Percentiles rank a stretch among this genome's conserved stretches.
phyloP scores from a whole-genome alignment of 2,888 invertebrate species.

The Drosophila infuscata region DNA sequence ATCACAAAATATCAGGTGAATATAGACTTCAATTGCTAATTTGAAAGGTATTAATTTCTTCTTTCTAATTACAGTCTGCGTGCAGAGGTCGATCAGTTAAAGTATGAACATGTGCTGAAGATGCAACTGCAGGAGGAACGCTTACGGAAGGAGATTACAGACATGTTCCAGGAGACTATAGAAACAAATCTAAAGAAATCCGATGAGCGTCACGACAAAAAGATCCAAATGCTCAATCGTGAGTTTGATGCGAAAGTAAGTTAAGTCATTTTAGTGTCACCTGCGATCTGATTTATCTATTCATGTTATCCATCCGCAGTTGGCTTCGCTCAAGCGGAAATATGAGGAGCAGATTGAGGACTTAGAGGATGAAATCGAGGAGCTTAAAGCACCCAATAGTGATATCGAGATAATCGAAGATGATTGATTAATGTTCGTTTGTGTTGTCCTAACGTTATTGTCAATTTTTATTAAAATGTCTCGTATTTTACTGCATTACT shows the following conservation, averaged over 20 bases:
- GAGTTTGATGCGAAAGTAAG: slow-evolving; percentile 76
- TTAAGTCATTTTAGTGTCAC: too few species aligned
- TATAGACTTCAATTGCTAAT: neutral
- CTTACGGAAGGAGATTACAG: slow-evolving; percentile 79
- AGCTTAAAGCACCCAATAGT: slow-evolving; percentile 34
- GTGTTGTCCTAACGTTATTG: slow-evolving; percentile 9
- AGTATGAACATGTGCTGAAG: slow-evolving; percentile 53
- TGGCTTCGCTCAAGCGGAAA: slow-evolving; percentile 58
- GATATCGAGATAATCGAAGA: slow-evolving; percentile 64
- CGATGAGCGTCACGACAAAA: slow-evolving; percentile 64
- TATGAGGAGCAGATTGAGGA: slow-evolving; percentile 68
- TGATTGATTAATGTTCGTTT: slow-evolving; percentile 18
- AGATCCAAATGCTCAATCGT: slow-evolving; percentile 65
- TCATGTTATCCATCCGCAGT: slow-evolving; percentile 35
- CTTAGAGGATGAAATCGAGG: slow-evolving; percentile 62
- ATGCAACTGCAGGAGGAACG: slow-evolving; percentile 74
- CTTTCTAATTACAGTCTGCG: slow-evolving; percentile 55
- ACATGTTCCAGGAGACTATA: slow-evolving; percentile 68
- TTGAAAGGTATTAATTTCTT: neutral
- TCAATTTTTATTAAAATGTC: slow-evolving; percentile 82
- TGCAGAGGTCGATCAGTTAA: slow-evolving; percentile 51
- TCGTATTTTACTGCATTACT: slow-evolving; percentile 69
- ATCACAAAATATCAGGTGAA: slow-evolving; percentile 70
- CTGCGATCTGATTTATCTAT: neutral
- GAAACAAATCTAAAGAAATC: slow-evolving; percentile 56